phyloP scores from a whole-genome alignment of 2,888 invertebrate genomes.

The Margaritifera margaritifera region DNA sequence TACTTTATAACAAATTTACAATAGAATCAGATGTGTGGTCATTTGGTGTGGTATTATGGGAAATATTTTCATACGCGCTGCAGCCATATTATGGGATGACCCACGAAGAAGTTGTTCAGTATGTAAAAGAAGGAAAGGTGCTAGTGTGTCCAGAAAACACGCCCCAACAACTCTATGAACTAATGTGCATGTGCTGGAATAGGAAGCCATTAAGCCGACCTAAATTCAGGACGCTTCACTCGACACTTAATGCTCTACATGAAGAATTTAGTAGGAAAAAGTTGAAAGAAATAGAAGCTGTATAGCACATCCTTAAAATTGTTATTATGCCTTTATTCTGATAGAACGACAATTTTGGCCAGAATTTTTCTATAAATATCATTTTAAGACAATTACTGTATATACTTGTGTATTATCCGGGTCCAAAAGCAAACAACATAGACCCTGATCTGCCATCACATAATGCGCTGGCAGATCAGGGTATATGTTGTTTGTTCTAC shows the following conservation, averaged over 20 bases:
- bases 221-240: constrained; percentile 79
- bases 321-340: too few species aligned
- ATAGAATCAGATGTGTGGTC: constrained; percentile 98
- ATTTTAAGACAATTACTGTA: too few species aligned
- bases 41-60: constrained; percentile 96
- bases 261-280: constrained; percentile 57
- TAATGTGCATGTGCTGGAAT: constrained; percentile 96
- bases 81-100: constrained; percentile 98
- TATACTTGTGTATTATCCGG: too few species aligned
- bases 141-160: constrained; percentile 93
- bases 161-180: constrained; percentile 84
- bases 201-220: constrained; percentile 89
- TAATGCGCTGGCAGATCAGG: too few species aligned
- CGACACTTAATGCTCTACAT: constrained; percentile 75
- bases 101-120: constrained; percentile 96
- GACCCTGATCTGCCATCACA: too few species aligned
- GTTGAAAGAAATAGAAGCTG: constrained; percentile 26
- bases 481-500: too few species aligned
- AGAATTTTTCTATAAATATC: too few species aligned
- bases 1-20: constrained; percentile 96
- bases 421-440: too few species aligned
- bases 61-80: constrained; percentile 95
- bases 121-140: constrained; percentile 93
- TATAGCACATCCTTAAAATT: constrained; percentile 6
- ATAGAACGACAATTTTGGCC: too few species aligned